Evolutionary conservation across 2,888 invertebrate species (phyloP).

Genomic region (Ectemnius lituratus): DNA sequence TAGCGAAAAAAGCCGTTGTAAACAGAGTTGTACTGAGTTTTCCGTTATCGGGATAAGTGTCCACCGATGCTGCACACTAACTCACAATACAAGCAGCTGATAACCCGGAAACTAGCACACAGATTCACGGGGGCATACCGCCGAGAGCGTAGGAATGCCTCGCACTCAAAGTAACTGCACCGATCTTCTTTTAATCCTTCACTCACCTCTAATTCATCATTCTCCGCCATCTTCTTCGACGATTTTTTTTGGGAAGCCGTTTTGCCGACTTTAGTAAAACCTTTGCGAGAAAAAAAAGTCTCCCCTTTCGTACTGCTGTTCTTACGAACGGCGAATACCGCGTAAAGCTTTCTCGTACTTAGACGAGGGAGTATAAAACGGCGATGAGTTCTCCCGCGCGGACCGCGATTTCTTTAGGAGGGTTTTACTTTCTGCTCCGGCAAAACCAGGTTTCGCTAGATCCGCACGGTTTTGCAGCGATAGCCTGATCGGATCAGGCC

Average conservation of each 20-base stretch:
- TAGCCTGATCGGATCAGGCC: slow-evolving; percentile 11
- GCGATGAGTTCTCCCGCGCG: slow-evolving; percentile 20
- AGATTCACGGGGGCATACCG: slow-evolving; percentile 38
- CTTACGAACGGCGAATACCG: slow-evolving; percentile 19
- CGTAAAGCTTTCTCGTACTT: slow-evolving; percentile 29
- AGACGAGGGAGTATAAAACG: slow-evolving; percentile 14
- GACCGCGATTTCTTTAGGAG: slow-evolving; percentile 14
- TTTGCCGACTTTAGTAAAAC: slow-evolving; percentile 59
- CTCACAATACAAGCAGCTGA: slow-evolving; percentile 29
- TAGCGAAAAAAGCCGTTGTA: not conserved
- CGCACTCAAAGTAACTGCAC: slow-evolving; percentile 38
- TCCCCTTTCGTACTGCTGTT: slow-evolving; percentile 25
- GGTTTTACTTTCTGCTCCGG: slow-evolving; percentile 8
- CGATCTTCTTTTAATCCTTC: slow-evolving; percentile 47
- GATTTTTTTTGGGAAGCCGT: slow-evolving; percentile 73
- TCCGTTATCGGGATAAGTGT: slow-evolving; percentile 11
- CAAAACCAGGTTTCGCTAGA: not conserved
- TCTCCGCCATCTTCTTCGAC: slow-evolving; percentile 75
- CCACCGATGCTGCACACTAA: slow-evolving; percentile 34
- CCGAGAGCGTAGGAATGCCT: slow-evolving; percentile 34
- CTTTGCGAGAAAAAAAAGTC: slow-evolving; percentile 42
- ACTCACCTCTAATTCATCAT: slow-evolving; percentile 76
- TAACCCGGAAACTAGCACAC: slow-evolving; percentile 49
- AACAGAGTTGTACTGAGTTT: slow-evolving; percentile 10
- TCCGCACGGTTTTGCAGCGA: slow-evolving; percentile 7